Conservation (phyloP, 2,797 vertebrate genomes). For the Telmatherina bonti region DNA sequence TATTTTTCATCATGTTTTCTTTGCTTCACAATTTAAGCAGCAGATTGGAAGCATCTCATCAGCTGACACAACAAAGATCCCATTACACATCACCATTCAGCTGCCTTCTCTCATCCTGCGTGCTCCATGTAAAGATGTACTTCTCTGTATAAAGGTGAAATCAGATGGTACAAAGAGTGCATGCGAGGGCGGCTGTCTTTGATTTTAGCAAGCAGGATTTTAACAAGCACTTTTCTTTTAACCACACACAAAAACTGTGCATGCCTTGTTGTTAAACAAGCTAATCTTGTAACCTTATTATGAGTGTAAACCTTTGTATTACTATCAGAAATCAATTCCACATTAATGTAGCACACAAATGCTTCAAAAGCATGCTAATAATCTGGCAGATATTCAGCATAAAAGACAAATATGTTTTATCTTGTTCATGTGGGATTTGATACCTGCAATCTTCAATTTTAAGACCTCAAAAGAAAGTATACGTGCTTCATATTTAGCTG, state of each 20-base stretch:
- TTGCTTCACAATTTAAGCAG: not conserved
- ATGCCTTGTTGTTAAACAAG: not conserved
- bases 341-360: not conserved
- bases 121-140: conserved; percentile 35
- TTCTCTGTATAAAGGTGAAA: conserved; percentile 17
- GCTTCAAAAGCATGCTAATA: not conserved
- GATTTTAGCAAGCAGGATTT: conserved; percentile 40
- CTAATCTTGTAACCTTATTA: not conserved
- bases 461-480: not conserved
- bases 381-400: not conserved
- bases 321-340: not conserved
- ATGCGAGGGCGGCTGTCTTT: conserved; percentile 27
- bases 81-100: conserved; percentile 30
- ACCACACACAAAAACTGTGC: conserved; percentile 5
- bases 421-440: not conserved
- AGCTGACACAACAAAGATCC: conserved; percentile 37
- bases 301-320: not conserved
- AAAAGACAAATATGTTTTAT: not conserved
- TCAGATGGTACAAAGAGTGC: conserved; percentile 19
- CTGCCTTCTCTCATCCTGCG: conserved; percentile 40
- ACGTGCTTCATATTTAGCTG: not conserved
- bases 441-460: not conserved
- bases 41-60: conserved; percentile 42
- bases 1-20: conserved; percentile 45
- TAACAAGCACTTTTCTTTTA: conserved; percentile 32